Conservation (phyloP, 1,140 invertebrate species). For the Delia radicum region DNA sequence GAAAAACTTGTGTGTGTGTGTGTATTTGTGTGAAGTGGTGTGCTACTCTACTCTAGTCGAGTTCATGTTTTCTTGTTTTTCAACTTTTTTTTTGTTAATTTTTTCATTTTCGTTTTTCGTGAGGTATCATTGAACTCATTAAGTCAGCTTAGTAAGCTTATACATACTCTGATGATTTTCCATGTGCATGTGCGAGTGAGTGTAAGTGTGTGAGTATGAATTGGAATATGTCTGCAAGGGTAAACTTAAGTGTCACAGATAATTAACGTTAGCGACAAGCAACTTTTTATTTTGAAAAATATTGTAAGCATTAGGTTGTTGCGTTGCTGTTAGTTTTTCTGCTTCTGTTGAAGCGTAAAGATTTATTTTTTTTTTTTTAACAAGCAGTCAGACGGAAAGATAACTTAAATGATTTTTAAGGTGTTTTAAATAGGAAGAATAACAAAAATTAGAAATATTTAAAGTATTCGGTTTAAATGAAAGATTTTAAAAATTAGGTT, state of each 20-base stretch:
- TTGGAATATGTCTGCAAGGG: neutral
- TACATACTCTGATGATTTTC: neutral
- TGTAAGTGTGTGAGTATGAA: neutral
- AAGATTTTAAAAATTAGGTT: no score
- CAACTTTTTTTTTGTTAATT: neutral
- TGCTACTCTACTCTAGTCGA: neutral
- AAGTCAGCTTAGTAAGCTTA: slow-evolving; percentile 12
- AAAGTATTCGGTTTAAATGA: no score
- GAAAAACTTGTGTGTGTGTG: neutral
- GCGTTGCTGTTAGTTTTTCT: neutral
- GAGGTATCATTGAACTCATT: slow-evolving; percentile 15
- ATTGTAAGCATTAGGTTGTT: neutral
- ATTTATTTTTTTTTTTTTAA: neutral
- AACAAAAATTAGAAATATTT: no score
- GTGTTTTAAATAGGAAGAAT: neutral
- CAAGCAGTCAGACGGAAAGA: neutral
- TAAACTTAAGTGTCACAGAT: slow-evolving; percentile 13
- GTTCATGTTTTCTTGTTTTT: neutral
- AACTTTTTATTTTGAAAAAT: neutral
- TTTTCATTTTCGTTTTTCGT: neutral
- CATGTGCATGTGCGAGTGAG: neutral
- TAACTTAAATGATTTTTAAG: neutral
- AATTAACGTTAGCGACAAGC: slow-evolving; percentile 2
- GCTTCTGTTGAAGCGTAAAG: neutral
- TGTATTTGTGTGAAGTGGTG: neutral